Percentiles rank a stretch among this genome's conserved stretches.
phyloP scores from a whole-genome alignment of 2,113 vertebrate genomes.

The Chloropsis hardwickii region DNA sequence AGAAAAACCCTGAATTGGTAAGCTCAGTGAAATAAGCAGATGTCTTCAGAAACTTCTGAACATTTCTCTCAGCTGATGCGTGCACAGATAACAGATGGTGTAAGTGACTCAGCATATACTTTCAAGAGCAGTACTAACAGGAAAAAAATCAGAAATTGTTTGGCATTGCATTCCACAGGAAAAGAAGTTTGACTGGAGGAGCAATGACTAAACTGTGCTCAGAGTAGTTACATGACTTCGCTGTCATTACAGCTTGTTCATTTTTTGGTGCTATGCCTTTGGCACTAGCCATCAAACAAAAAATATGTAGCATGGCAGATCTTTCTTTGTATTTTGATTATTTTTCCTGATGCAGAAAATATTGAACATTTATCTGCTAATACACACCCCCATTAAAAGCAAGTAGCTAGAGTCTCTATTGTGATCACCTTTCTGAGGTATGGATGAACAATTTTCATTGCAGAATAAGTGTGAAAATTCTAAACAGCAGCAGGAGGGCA shows the following conservation, averaged over 20 bases:
- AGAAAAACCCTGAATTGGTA: background rate
- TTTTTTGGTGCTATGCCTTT: background rate
- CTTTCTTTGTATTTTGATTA: background rate
- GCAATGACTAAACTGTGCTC: background rate
- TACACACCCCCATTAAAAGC: background rate
- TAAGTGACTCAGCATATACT: conserved; percentile 33
- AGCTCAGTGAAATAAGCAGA: conserved; percentile 43
- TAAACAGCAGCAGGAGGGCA: background rate
- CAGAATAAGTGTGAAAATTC: background rate
- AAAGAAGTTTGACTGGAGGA: background rate
- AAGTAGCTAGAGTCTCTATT: background rate
- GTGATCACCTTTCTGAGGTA: background rate
- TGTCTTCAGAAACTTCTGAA: conserved; percentile 25
- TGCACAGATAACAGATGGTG: conserved; percentile 47
- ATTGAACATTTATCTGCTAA: accelerated
- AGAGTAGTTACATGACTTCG: background rate
- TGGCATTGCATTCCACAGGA: background rate
- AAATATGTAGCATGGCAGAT: background rate
- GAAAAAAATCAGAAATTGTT: background rate
- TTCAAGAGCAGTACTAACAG: conserved; percentile 4
- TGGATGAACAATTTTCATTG: background rate
- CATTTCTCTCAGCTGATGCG: background rate
- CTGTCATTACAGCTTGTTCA: background rate
- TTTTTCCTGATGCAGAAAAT: background rate
- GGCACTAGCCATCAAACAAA: background rate